Conservation (phyloP, 2,113 vertebrate species). For the Cheilinus undulatus region DNA sequence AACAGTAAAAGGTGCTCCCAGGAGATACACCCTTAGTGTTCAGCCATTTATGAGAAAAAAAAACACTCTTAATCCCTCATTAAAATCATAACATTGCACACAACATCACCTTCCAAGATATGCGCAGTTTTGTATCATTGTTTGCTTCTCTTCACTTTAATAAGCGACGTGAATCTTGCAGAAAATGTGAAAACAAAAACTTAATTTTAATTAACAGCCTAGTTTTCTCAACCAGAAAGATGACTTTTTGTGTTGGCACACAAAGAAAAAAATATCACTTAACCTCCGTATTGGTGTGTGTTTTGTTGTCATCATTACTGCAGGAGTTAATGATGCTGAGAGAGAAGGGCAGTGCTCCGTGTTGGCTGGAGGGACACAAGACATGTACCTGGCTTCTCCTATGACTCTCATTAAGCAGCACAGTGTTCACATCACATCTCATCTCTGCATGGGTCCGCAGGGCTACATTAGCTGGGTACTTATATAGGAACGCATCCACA, state of each 20-base stretch:
- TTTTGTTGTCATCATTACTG: conserved; percentile 72
- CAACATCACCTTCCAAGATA: neutral
- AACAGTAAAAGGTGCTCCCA: conserved; percentile 49
- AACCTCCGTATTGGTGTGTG: conserved; percentile 54
- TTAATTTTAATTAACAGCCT: too few relatives aligned
- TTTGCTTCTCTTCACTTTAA: conserved; percentile 1
- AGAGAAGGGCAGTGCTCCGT: conserved; percentile 58
- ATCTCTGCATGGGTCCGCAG: conserved; percentile 22
- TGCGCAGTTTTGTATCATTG: neutral
- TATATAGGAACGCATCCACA: conserved; percentile 36
- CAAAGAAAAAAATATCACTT: conserved; percentile 10
- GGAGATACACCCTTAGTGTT: conserved; percentile 26
- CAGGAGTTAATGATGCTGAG: conserved; percentile 77
- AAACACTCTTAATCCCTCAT: conserved; percentile 47
- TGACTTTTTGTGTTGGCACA: conserved; percentile 37
- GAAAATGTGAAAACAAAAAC: neutral
- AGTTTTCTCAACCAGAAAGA: neutral
- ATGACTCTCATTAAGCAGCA: conserved; percentile 75
- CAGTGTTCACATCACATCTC: conserved; percentile 47
- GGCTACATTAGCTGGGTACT: conserved; percentile 44
- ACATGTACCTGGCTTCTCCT: conserved; percentile 71
- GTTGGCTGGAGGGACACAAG: conserved; percentile 64
- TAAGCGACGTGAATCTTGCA: neutral
- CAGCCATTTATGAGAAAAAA: conserved; percentile 35
- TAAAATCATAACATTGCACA: conserved; percentile 45